A percentile compares a stretch with the other conserved stretches of the same genome.
Conservation (phyloP, 2,888 invertebrate species). For the Drosophila paranaensis region DNA sequence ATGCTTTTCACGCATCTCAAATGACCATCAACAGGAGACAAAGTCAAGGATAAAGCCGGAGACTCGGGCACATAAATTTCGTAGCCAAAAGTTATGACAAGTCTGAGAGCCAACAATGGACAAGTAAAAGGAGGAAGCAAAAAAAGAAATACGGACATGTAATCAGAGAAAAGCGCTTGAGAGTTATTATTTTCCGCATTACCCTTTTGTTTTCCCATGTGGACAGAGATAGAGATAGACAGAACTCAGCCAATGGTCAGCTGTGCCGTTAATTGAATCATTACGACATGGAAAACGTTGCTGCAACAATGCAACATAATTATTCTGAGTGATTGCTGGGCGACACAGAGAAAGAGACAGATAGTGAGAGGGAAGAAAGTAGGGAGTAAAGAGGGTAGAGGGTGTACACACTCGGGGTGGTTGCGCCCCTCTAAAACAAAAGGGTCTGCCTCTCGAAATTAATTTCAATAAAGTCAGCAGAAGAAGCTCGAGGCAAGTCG, state of each 20-base stretch:
- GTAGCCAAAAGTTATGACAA: conserved; percentile 63
- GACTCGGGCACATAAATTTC: conserved; percentile 50
- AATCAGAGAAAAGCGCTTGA: conserved; percentile 43
- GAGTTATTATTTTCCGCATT: conserved; percentile 11
- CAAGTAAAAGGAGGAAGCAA: conserved; percentile 4
- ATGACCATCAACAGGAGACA: conserved; percentile 47
- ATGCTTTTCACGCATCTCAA: conserved; percentile 43
- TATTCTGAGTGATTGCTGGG: conserved; percentile 72
- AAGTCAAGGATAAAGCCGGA: conserved; percentile 32
- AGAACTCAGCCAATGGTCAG: conserved; percentile 65
- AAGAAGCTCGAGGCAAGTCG: conserved; percentile 30
- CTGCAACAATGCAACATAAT: conserved; percentile 74
- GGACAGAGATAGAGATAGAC: not conserved
- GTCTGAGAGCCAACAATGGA: conserved; percentile 45
- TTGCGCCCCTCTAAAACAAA: conserved; percentile 59
- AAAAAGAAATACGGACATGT: conserved; percentile 25
- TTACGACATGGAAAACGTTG: conserved; percentile 45
- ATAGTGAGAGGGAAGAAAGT: not conserved
- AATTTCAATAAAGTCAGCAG: conserved; percentile 70
- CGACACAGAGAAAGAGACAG: not conserved
- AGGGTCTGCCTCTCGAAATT: conserved; percentile 42
- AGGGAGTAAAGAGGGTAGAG: not conserved
- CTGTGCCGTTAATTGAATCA: conserved; percentile 79
- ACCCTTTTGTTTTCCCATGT: conserved; percentile 69
- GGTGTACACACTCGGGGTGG: not conserved